Evolutionary conservation across 2,888 invertebrate genomes (phyloP).

Genomic region (Drosophila setosimentum): DNA sequence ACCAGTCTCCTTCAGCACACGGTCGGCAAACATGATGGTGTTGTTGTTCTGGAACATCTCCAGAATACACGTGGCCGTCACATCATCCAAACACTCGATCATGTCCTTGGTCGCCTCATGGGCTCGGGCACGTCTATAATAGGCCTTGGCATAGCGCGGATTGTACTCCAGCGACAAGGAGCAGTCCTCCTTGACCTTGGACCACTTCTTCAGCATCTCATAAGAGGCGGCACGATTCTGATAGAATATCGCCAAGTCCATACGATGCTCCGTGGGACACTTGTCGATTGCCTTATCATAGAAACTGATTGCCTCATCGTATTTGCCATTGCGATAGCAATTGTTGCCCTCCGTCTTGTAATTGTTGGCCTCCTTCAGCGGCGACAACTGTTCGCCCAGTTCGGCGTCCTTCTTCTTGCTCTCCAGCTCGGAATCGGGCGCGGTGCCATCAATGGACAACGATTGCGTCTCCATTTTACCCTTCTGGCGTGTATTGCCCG

Average conservation of each 20-base stretch:
- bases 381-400: conserved; percentile 85
- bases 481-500: conserved; percentile 36
- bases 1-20: conserved; percentile 91
- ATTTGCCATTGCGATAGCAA: conserved; percentile 94
- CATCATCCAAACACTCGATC: conserved; percentile 94
- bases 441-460: conserved; percentile 87
- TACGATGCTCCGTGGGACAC: conserved; percentile 90
- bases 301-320: conserved; percentile 94
- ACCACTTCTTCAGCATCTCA: conserved; percentile 95
- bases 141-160: conserved; percentile 94
- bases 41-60: conserved; percentile 94
- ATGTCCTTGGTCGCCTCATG: conserved; percentile 93
- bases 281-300: conserved; percentile 97
- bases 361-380: conserved; percentile 90
- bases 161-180: conserved; percentile 93
- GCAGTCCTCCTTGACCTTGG: conserved; percentile 94
- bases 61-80: conserved; percentile 96
- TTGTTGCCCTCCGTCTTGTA: conserved; percentile 95
- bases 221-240: conserved; percentile 98
- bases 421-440: conserved; percentile 86
- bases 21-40: conserved; percentile 93
- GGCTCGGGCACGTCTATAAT: conserved; percentile 92
- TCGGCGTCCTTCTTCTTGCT: conserved; percentile 79
- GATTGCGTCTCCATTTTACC: conserved; percentile 84
- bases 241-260: conserved; percentile 95